Conservation (phyloP, 2,113 vertebrate species). For the Numida meleagris region DNA sequence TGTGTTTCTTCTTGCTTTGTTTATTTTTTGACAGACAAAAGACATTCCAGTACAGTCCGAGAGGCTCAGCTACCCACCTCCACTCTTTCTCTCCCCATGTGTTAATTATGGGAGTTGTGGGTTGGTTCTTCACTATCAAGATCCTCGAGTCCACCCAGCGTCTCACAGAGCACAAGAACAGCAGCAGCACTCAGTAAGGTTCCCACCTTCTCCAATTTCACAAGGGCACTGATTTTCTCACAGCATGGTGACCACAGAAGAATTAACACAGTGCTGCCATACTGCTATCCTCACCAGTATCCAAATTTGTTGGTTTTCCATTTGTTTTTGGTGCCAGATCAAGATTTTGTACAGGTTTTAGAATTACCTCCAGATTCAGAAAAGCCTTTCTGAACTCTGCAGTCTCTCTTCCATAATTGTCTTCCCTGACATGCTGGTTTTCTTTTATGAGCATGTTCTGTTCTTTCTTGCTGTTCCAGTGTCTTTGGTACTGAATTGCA, state of each 20-base stretch:
- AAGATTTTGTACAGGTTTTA: background rate
- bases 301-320: background rate
- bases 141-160: background rate
- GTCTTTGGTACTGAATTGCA: background rate
- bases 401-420: background rate
- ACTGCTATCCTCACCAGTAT: background rate
- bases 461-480: background rate
- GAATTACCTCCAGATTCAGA: background rate
- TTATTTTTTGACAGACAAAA: constrained; percentile 18
- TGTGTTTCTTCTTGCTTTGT: background rate
- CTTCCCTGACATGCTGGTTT: background rate
- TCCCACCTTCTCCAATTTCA: background rate
- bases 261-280: background rate
- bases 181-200: constrained; percentile 13
- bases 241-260: background rate
- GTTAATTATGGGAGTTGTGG: constrained; percentile 2
- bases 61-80: constrained; percentile 1
- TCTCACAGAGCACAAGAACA: background rate
- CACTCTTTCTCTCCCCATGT: constrained; percentile 28
- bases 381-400: background rate
- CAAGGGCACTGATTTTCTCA: background rate
- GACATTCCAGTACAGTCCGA: background rate
- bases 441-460: background rate
- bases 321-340: background rate
- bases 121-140: constrained; percentile 3